These are phyloP conservation scores for Mastacembelus armatus DNA, from an alignment of 2,797 vertebrate species.

Conservation along the genomic window DNA sequence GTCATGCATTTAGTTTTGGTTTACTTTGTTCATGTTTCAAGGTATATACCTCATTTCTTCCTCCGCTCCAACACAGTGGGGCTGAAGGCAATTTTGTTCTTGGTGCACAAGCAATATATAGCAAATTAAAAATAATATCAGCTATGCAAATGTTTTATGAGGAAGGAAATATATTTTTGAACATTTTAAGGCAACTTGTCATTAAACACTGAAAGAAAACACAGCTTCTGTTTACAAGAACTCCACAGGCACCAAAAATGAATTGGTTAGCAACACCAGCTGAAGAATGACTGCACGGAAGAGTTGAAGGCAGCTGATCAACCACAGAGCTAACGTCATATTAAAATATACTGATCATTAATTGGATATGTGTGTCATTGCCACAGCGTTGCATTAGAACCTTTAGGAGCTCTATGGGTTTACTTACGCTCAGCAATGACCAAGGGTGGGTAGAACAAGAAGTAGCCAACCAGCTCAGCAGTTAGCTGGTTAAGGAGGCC, in stretches of 20 bases:
- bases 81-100: not conserved
- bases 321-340: no score
- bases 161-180: not conserved
- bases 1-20: not conserved
- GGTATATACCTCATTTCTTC: not conserved
- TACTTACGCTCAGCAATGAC: conserved; percentile 96
- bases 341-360: no score
- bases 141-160: not conserved
- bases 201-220: not conserved
- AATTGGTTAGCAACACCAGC: not conserved
- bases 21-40: not conserved
- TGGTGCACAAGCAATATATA: not conserved
- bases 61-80: not conserved
- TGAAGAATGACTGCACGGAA: not conserved
- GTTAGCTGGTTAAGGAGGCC: conserved; percentile 95
- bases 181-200: not conserved
- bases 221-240: not conserved
- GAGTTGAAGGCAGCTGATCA: not conserved
- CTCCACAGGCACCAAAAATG: not conserved
- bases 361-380: not conserved
- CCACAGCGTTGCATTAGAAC: not conserved
- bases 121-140: not conserved
- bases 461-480: conserved; percentile 96
- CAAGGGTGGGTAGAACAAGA: conserved; percentile 94
- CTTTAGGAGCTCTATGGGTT: not conserved